Base-by-base conservation (phyloP, 2,888 invertebrate genomes). In the Helicoverpa assulta region DNA sequence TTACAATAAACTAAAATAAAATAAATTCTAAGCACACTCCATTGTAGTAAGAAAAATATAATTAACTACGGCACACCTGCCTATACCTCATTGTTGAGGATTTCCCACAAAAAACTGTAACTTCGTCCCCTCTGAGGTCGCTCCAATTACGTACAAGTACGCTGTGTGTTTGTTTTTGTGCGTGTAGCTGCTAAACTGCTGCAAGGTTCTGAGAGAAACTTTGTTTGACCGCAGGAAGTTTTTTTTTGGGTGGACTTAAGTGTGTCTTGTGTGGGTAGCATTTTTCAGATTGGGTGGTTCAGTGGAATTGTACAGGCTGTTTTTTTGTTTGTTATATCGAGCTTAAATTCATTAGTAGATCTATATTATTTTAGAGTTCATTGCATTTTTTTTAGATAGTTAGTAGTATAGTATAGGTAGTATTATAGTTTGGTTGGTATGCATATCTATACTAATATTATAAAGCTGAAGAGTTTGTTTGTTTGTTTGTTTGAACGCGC, bases 81-180 rank as follows among this genome's bases (percentile, higher is more conserved):
- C 60, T 58, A 58, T 57, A 64, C 47, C 66, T 21, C 57, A 69
- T 78, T 76, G 81, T 83, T 74, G 18, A 69, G 65, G 57, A 82
- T 84, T 80, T 77, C 82, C 70, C 83, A 83, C 76, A 80, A 80
- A 77, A 83, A 83, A 73, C 69, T 78, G 72, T 70, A 55, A 58
- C 16, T 60, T 57, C 71, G 74, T 80, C 78, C 80, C 78, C 66
- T 18, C 14, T 66, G 61, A 81, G 81, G 83, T 70, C 83, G 80
- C 75, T 74, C 81, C 76, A 79, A 81, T 82, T 80, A 72, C 70
- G 66, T 51, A 40, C 76, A 82, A 82, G 80, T 66, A 74, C 82
- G 61, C 59, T 51, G 58, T 57, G 78, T 73, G 69, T 80, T 65
- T 63, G 80, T 82, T 80, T 81, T 81, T 81, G 72, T 69, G 19